A percentile compares a stretch with the other conserved stretches of the same genome.
Evolutionary conservation across 2,888 invertebrate species (phyloP).

Genomic region (Clitarchus hookeri): DNA sequence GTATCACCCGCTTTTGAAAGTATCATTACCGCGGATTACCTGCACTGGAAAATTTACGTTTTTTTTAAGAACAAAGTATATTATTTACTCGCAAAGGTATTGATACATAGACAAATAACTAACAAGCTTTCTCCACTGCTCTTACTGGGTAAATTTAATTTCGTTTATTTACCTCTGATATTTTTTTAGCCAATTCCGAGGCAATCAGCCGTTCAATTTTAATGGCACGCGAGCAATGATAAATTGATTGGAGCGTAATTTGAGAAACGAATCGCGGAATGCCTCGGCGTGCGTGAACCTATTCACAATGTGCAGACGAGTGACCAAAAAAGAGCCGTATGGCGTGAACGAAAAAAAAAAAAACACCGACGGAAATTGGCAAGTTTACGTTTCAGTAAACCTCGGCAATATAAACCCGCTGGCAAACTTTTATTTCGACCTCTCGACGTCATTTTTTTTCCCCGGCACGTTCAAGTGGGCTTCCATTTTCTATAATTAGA

Average conservation of each 20-base stretch:
- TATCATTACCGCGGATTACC: too few relatives aligned
- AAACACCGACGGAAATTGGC: neutral
- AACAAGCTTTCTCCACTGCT: too few relatives aligned
- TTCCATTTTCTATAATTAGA: slow-evolving; percentile 14
- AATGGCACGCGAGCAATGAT: neutral
- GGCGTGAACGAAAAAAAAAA: neutral
- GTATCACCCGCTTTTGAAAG: too few relatives aligned
- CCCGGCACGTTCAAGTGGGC: neutral
- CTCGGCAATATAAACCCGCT: neutral
- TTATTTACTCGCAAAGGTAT: too few relatives aligned
- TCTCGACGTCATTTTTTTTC: neutral
- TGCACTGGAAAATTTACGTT: too few relatives aligned
- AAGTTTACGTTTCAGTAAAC: slow-evolving; percentile 5
- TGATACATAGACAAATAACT: too few relatives aligned
- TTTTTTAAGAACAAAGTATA: too few relatives aligned
- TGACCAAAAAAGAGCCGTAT: neutral
- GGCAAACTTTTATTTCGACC: neutral
- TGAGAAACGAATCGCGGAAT: neutral
- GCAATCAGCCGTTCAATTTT: neutral
- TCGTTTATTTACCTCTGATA: neutral
- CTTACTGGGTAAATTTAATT: neutral
- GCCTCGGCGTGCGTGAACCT: neutral
- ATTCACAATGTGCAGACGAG: neutral
- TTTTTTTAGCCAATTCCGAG: neutral
- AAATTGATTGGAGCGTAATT: neutral